A percentile compares a stretch with the other conserved stretches of the same genome.
Evolutionary conservation across 2,797 vertebrate genomes (phyloP).

Genomic region (Enteromius fasciolatus): DNA sequence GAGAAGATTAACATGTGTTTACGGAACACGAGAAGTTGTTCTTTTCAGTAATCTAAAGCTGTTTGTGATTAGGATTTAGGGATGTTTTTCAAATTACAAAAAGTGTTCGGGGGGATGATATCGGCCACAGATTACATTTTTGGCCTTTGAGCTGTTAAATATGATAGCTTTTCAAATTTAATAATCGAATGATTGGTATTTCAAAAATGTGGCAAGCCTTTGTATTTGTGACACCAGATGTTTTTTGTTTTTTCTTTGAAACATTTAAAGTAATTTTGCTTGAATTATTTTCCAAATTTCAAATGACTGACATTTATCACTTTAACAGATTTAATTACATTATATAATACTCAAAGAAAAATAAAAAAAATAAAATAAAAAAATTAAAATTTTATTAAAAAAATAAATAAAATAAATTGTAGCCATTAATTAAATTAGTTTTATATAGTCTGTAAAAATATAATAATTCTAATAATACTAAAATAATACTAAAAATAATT

Average conservation of each 20-base stretch:
- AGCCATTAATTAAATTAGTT: not conserved
- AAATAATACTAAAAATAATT: too few species aligned
- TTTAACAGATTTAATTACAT: not conserved
- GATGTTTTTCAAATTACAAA: constrained; percentile 44
- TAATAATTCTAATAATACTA: not conserved
- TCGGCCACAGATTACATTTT: constrained; percentile 37
- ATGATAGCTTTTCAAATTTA: constrained; percentile 15
- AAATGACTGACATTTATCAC: not conserved
- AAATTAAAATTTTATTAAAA: too few species aligned
- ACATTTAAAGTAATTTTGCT: not conserved
- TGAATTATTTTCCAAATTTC: not conserved
- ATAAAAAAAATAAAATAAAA: too few species aligned
- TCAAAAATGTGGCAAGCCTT: not conserved
- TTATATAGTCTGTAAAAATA: not conserved
- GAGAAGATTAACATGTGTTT: constrained; percentile 56
- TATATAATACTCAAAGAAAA: not conserved
- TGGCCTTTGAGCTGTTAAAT: constrained; percentile 28
- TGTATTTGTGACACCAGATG: not conserved
- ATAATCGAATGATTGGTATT: not conserved
- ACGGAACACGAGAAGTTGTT: constrained; percentile 47
- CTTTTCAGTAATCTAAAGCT: constrained; percentile 48
- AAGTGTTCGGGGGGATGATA: constrained; percentile 3
- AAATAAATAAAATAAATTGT: too few species aligned
- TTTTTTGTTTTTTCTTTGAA: not conserved
- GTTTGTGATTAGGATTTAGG: constrained; percentile 28